Evolutionary conservation across 1,140 invertebrate genomes (phyloP).

Genomic region (Papilio dardanus): DNA sequence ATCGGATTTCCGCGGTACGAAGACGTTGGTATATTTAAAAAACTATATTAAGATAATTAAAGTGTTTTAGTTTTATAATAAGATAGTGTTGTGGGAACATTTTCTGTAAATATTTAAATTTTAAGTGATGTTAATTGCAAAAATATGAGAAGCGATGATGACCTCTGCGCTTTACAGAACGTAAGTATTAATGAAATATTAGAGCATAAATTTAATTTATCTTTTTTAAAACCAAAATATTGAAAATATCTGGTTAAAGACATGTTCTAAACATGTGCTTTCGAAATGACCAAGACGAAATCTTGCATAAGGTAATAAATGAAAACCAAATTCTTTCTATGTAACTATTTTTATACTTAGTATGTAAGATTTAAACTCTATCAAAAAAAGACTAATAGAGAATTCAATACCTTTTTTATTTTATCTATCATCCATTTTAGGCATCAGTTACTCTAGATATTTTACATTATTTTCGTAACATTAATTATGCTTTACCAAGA

Average conservation of each 20-base stretch:
- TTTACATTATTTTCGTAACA: too few species aligned
- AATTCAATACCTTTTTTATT: background rate
- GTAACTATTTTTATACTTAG: too few species aligned
- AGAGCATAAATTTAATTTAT: background rate
- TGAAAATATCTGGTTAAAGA: background rate
- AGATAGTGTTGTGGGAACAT: background rate
- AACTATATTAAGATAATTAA: background rate
- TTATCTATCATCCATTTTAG: too few species aligned
- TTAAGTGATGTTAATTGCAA: conserved; percentile 11
- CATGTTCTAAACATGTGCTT: background rate
- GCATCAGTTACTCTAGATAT: too few species aligned
- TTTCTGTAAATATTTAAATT: background rate
- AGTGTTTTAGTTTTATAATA: background rate
- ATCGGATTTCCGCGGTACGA: conserved; percentile 4
- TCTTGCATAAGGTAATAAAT: background rate
- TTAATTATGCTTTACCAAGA: too few species aligned
- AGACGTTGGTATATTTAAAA: background rate
- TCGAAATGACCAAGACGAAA: background rate
- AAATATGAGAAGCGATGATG: background rate
- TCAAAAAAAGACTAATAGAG: background rate
- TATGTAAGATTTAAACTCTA: background rate
- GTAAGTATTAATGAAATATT: background rate
- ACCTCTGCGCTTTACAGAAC: background rate
- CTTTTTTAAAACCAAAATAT: background rate
- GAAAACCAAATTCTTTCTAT: background rate